These are phyloP conservation scores for Rana temporaria DNA, from an alignment of 2,113 vertebrate genomes.

Conservation along the genomic window DNA sequence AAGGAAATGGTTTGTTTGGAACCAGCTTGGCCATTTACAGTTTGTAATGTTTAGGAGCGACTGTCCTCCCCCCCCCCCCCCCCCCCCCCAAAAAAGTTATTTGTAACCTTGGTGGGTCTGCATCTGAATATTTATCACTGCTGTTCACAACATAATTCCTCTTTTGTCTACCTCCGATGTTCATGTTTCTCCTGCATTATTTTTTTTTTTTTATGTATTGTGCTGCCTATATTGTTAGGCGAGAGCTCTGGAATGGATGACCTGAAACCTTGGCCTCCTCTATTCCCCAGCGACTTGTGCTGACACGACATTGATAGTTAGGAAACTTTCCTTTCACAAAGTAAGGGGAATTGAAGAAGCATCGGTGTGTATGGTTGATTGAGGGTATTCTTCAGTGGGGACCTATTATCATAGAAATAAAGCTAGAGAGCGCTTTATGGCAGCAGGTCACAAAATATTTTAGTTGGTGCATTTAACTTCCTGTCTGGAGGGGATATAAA, in stretches of 20 bases:
- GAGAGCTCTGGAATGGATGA: not conserved
- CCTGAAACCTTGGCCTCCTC: not conserved
- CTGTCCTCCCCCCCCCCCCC: no score
- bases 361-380: conserved; percentile 11
- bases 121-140: no score
- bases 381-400: conserved; percentile 23
- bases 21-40: no score
- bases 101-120: no score
- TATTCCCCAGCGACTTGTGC: not conserved
- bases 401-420: conserved; percentile 38
- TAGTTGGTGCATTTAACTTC: conserved; percentile 22
- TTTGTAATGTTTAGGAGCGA: no score
- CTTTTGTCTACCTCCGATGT: no score
- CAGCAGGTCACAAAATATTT: conserved; percentile 36
- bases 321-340: not conserved
- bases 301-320: conserved; percentile 28
- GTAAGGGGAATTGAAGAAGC: not conserved
- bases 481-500: not conserved
- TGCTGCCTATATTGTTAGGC: not conserved
- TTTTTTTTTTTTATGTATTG: not conserved
- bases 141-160: no score
- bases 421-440: conserved; percentile 9
- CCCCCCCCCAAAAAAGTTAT: no score
- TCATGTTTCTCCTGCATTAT: no score
- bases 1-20: no score